These are phyloP conservation scores for Heliconius hortense DNA, from an alignment of 2,888 invertebrate species.

Conservation along the genomic window DNA sequence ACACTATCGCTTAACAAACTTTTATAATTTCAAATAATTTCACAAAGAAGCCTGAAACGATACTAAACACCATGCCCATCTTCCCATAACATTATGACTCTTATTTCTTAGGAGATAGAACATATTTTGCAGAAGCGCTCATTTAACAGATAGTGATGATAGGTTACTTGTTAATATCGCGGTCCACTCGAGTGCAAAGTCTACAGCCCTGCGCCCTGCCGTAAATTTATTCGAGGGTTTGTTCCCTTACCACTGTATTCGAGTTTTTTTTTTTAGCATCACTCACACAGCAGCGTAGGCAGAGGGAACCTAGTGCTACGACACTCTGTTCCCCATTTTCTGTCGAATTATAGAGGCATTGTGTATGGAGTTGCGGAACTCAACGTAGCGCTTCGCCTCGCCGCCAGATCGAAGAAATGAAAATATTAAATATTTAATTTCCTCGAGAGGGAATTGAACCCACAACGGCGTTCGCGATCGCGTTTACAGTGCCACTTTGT, in stretches of 20 bases:
- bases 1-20: slow-evolving; percentile 25
- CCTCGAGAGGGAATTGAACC: too few species aligned
- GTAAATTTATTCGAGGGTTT: slow-evolving; percentile 43
- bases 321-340: too few species aligned
- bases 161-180: slow-evolving; percentile 39
- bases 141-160: slow-evolving; percentile 30
- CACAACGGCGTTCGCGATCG: too few species aligned
- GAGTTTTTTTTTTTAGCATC: too few species aligned
- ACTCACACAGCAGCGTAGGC: too few species aligned
- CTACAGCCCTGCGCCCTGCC: slow-evolving; percentile 51
- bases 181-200: slow-evolving; percentile 61
- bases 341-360: too few species aligned
- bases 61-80: slow-evolving; percentile 9
- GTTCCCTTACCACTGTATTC: slow-evolving; percentile 37
- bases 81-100: neutral
- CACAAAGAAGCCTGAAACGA: slow-evolving; percentile 35
- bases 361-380: too few species aligned
- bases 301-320: too few species aligned
- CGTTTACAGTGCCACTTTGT: too few species aligned
- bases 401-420: too few species aligned
- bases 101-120: neutral
- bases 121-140: neutral
- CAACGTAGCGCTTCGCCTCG: too few species aligned
- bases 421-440: too few species aligned
- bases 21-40: slow-evolving; percentile 33